These are phyloP conservation scores for Halictus quadricinctus DNA, from an alignment of 2,888 invertebrate genomes.

Conservation along the genomic window DNA sequence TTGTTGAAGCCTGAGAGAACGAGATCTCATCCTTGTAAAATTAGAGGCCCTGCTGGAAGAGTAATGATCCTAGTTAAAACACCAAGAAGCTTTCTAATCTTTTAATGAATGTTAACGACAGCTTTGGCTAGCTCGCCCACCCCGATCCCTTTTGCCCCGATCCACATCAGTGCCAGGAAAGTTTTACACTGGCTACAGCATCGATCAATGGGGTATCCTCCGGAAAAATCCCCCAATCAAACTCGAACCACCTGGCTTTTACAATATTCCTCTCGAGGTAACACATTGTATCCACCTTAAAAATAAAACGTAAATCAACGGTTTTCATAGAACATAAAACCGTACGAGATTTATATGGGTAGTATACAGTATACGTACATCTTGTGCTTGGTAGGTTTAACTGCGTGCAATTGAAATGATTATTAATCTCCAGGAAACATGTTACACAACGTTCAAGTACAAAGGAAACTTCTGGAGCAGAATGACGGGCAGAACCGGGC, in stretches of 20 bases:
- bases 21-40: slow-evolving; percentile 58
- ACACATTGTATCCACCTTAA: not conserved
- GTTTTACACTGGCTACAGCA: slow-evolving; percentile 46
- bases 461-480: slow-evolving; percentile 74
- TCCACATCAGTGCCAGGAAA: slow-evolving; percentile 53
- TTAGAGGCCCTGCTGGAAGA: slow-evolving; percentile 65
- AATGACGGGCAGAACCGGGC: slow-evolving; percentile 69
- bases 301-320: not conserved
- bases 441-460: slow-evolving; percentile 64
- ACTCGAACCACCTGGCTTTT: slow-evolving; percentile 37
- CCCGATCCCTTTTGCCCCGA: slow-evolving; percentile 31
- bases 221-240: slow-evolving; percentile 37
- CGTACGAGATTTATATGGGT: too few species aligned
- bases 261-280: slow-evolving; percentile 58
- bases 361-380: too few species aligned
- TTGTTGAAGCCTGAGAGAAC: slow-evolving; percentile 33
- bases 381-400: too few species aligned
- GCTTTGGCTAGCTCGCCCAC: slow-evolving; percentile 56
- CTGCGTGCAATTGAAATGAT: not conserved
- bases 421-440: slow-evolving; percentile 62
- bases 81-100: not conserved
- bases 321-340: too few species aligned
- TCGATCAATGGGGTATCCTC: slow-evolving; percentile 47
- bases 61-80: slow-evolving; percentile 38
- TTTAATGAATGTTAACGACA: slow-evolving; percentile 20